A percentile compares a stretch with the other conserved stretches of the same genome.
Conservation (phyloP, 2,113 vertebrate species). For the Ceyx cyanopectus region DNA sequence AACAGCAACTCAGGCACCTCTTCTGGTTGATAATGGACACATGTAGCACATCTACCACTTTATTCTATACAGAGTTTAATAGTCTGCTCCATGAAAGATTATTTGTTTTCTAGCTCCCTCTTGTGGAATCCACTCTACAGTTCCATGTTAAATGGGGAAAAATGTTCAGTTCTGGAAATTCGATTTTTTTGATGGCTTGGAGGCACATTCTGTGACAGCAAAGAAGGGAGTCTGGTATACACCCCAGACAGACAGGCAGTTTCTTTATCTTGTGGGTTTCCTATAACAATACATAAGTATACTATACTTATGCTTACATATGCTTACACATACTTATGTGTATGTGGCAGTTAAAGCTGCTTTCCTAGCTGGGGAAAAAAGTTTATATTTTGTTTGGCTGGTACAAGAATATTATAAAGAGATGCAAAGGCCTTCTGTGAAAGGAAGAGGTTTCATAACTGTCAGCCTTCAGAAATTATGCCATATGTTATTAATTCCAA, state of each 20-base stretch:
- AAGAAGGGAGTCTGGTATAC: neutral
- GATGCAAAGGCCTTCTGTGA: neutral
- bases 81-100: conserved; percentile 1
- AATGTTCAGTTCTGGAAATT: neutral
- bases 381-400: neutral
- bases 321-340: neutral
- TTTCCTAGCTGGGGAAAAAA: neutral
- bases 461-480: neutral
- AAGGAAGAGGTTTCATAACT: neutral
- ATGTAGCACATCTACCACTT: neutral
- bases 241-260: neutral
- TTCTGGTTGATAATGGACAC: neutral
- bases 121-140: conserved; percentile 40
- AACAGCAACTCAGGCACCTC: neutral
- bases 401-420: neutral
- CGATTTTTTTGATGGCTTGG: neutral
- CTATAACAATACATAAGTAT: neutral
- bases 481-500: neutral
- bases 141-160: neutral
- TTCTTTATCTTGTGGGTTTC: neutral
- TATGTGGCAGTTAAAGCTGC: neutral
- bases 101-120: conserved; percentile 67
- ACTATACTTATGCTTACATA: neutral
- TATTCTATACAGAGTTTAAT: neutral
- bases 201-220: neutral